Conservation (phyloP, 2,797 vertebrate species). For the Loriculus beryllinus region DNA sequence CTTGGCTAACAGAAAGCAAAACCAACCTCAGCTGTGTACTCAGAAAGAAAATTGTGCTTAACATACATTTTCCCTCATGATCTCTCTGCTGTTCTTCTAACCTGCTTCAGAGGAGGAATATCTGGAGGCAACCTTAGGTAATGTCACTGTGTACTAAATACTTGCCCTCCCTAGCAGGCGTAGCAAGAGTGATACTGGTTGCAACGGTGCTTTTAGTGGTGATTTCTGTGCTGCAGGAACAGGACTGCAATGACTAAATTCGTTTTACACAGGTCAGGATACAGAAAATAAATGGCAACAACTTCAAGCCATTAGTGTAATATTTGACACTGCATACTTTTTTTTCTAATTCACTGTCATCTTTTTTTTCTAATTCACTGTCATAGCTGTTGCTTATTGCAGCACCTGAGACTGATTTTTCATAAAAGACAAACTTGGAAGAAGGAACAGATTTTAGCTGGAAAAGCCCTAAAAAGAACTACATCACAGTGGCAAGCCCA, state of each 20-base stretch:
- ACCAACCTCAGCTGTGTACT: not conserved
- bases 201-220: not conserved
- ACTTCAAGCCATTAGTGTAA: not conserved
- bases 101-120: not conserved
- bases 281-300: not conserved
- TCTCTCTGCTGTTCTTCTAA: not conserved
- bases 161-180: not conserved
- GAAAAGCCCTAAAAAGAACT: not conserved
- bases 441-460: not conserved
- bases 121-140: not conserved
- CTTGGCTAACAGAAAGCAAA: slow-evolving; percentile 52
- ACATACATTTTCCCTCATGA: not conserved
- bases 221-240: not conserved
- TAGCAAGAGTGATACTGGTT: not conserved
- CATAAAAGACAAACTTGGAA: not conserved
- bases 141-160: not conserved
- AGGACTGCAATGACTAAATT: not conserved
- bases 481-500: not conserved
- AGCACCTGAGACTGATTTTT: not conserved
- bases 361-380: not conserved
- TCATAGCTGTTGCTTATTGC: not conserved
- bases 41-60: slow-evolving; percentile 1
- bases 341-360: not conserved
- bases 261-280: not conserved
- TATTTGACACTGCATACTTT: not conserved